Evolutionary conservation across 1,140 invertebrate genomes (phyloP), one percentile per base, ranked within the genome.

Genomic region (Ruditapes philippinarum): DNA sequence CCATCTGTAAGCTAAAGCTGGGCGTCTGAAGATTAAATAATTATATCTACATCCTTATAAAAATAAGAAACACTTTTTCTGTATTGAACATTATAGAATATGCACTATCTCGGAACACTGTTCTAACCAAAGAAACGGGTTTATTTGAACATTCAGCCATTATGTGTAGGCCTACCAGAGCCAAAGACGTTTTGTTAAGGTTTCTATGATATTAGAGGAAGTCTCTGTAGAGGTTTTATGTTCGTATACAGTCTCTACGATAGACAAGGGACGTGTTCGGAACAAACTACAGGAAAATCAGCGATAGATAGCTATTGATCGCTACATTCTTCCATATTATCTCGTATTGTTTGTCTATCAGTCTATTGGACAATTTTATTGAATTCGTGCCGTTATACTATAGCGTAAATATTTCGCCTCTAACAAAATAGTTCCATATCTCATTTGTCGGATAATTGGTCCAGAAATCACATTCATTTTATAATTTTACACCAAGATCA

Each of bases 331-430:
- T 38, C 45, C 42, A 51, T 57, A 78, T 51, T 51, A 78, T 78
- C 42, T 78, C 74, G 45, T 33, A 54, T 78, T 78, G 74, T 78
- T 78, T 78, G 45, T 51, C 74, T 78, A 78, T 78, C n/a, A 78
- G 42, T 78, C 40, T 74, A 42, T 49, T 12, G n/a, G 70, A 42
- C 40, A 42, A 74, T 74, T 74, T 78, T 78, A 78, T 78, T 78
- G 74, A 51, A 78, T 78, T 38, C 74, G 74, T 78, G 74, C 74
- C 74, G 74, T 49, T 28, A 54, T 51, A 54, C 74, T 45, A 36
- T 36, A 51, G 25, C 74, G 74, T 78, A 78, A 78, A 78, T 78
- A 51, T 78, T 54, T 78, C 42, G 74, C 74, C 74, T 49, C 45
- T 78, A 78, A 78, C 74, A 78, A 78, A 78, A 78, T 78, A 36